Conservation (phyloP, 2,888 invertebrate species). For the Clanis bilineata region DNA sequence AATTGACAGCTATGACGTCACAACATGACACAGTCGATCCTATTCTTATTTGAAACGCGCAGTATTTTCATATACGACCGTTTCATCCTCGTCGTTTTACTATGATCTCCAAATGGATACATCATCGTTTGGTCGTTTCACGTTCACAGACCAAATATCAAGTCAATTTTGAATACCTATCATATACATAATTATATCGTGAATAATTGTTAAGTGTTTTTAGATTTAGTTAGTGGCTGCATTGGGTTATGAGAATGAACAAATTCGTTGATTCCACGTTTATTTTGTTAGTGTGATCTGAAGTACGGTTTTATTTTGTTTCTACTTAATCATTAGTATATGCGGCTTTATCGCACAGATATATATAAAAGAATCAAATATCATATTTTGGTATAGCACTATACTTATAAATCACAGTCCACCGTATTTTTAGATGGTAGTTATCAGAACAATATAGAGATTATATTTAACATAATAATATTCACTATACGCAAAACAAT, state of each 20-base stretch:
- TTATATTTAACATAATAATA: not conserved
- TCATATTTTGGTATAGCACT: conserved; percentile 74
- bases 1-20: no score
- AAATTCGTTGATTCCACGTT: conserved; percentile 62
- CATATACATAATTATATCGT: conserved; percentile 49
- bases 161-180: conserved; percentile 77
- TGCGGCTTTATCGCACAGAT: conserved; percentile 65
- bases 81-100: conserved; percentile 14
- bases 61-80: not conserved
- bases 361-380: conserved; percentile 56
- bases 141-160: conserved; percentile 70
- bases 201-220: conserved; percentile 65
- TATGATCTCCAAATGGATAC: conserved; percentile 33
- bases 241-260: conserved; percentile 51
- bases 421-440: conserved; percentile 74
- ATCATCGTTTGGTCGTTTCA: conserved; percentile 47
- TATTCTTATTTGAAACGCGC: no score
- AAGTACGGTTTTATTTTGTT: conserved; percentile 40
- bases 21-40: no score
- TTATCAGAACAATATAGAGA: conserved; percentile 20
- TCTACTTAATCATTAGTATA: conserved; percentile 30
- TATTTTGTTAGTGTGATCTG: conserved; percentile 80
- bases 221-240: conserved; percentile 62
- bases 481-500: not conserved
- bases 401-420: conserved; percentile 56